Evolutionary conservation across 2,888 invertebrate species (phyloP).

Genomic region (Pheosia tremula): DNA sequence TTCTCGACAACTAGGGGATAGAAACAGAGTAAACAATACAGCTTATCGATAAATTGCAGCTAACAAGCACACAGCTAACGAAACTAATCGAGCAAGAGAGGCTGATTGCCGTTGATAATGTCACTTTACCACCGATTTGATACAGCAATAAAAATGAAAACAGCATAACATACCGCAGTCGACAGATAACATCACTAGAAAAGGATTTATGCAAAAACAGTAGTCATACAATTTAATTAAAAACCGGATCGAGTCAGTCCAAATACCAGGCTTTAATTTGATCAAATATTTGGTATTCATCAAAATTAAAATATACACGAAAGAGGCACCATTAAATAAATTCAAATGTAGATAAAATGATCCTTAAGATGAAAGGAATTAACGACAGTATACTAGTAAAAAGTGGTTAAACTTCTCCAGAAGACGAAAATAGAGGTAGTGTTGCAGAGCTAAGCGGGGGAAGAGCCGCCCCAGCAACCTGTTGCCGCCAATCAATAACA

Average conservation of each 20-base stretch:
- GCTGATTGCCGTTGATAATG: slow-evolving; percentile 33
- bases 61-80: slow-evolving; percentile 28
- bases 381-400: slow-evolving; percentile 19
- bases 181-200: slow-evolving; percentile 35
- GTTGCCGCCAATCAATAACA: slow-evolving; percentile 81
- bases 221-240: slow-evolving; percentile 60
- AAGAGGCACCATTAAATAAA: background rate
- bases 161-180: slow-evolving; percentile 27
- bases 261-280: slow-evolving; percentile 33
- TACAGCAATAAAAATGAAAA: slow-evolving; percentile 31
- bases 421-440: slow-evolving; percentile 60
- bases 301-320: no score
- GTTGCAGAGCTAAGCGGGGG: slow-evolving; percentile 56
- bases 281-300: slow-evolving; percentile 38
- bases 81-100: slow-evolving; percentile 41
- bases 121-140: slow-evolving; percentile 28
- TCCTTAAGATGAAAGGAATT: background rate
- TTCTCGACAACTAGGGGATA: slow-evolving; percentile 35
- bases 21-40: slow-evolving; percentile 41
- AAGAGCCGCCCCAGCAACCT: slow-evolving; percentile 74
- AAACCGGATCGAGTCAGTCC: slow-evolving; percentile 34
- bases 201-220: slow-evolving; percentile 42
- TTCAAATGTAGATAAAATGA: background rate
- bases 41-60: slow-evolving; percentile 48
- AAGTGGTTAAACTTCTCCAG: slow-evolving; percentile 42